Evolutionary conservation across 2,888 invertebrate species (phyloP).

Genomic region (Opisthograptis luteolata): DNA sequence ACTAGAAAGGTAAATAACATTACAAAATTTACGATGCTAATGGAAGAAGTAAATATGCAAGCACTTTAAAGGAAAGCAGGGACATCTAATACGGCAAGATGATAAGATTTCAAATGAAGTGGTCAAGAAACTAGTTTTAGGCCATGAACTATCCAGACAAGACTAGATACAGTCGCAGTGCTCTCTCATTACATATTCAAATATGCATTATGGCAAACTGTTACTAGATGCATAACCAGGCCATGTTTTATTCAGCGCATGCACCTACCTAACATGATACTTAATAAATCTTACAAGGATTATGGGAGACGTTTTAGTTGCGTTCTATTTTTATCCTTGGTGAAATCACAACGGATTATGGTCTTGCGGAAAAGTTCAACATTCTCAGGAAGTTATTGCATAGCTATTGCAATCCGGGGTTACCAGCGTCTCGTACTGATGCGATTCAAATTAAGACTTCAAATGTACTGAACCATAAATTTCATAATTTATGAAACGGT

Average conservation of each 20-base stretch:
- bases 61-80: conserved; percentile 24
- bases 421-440: too few species aligned
- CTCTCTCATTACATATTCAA: conserved; percentile 49
- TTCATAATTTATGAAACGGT: too few species aligned
- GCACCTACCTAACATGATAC: conserved; percentile 29
- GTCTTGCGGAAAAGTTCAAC: background rate
- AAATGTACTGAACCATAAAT: too few species aligned
- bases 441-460: too few species aligned
- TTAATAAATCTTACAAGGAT: conserved; percentile 34
- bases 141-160: conserved; percentile 26
- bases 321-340: conserved; percentile 10
- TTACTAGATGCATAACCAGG: conserved; percentile 43
- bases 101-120: conserved; percentile 32
- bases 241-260: conserved; percentile 40
- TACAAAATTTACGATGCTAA: conserved; percentile 9
- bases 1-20: conserved; percentile 7
- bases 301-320: conserved; percentile 18
- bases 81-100: conserved; percentile 23
- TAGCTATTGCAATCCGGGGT: too few species aligned
- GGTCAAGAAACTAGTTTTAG: conserved; percentile 36
- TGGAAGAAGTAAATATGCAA: conserved; percentile 14
- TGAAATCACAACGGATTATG: background rate
- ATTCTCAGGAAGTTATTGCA: too few species aligned
- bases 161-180: conserved; percentile 39
- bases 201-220: conserved; percentile 49